Evolutionary conservation across 1,140 invertebrate genomes (phyloP), one percentile per base, ranked within the genome.

Genomic region (Drosophila arizonae): DNA sequence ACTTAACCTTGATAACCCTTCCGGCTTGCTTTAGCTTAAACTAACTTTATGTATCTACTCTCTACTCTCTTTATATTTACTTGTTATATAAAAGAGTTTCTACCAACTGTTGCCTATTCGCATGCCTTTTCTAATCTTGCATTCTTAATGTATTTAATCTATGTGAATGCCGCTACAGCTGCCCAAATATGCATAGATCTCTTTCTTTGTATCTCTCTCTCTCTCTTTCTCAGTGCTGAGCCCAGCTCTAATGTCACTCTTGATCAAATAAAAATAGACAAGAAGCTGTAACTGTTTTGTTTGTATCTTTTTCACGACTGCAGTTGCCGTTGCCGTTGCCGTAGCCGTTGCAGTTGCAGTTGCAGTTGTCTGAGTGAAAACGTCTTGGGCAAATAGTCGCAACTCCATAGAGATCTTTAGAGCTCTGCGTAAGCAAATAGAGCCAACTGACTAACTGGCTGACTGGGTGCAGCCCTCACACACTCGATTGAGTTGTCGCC

Each of bases 241-340:
- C 55, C 41, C 51, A 41, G 50, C 63, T 61, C 60, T n/a, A 73
- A 75, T 39, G 64, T 76, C 50, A 67, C 64, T 82, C 71, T 82
- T 82, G 76, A 82, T 73, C 76, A 76, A 82, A 82, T 46, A 82
- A 66, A 72, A 79, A 82, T 82, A 82, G 76, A 84, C 80, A 82
- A 82, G 79, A 82, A 82, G 79, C 79, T 82, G 79, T 71, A 82
- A 82, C 75, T 82, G 79, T 82, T 60, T 68, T 50, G 43, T 24
- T 54, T 41, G 28, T 56, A 45, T 11, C 33, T 41, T 57, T 57
- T 4, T 30, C 48, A 71, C 50, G 4, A 46, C 48, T 55, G 63
- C 45, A 60, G 73, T 72, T 62, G 56, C 43, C 76, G 72, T 66
- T 69, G 70, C 63, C 56, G 72, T 75, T 64, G 73, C 26, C 46